These are phyloP conservation scores for Syngnathus scovelli DNA, from an alignment of 2,113 vertebrate genomes.

Conservation along the genomic window DNA sequence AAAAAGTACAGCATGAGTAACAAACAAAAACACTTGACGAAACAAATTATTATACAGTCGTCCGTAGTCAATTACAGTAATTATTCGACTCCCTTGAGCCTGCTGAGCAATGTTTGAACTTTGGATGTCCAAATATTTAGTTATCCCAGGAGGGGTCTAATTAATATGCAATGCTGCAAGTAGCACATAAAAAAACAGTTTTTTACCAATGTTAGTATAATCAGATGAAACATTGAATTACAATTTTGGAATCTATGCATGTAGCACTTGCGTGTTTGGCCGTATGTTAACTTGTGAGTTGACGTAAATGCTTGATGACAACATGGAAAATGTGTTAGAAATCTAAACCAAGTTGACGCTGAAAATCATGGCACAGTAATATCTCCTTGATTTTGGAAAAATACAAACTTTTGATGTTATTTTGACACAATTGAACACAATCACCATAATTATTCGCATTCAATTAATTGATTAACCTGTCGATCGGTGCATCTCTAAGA, in stretches of 20 bases:
- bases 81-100: constrained; percentile 52
- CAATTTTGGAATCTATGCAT: constrained; percentile 13
- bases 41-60: constrained; percentile 28
- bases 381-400: neutral
- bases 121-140: constrained; percentile 41
- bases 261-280: neutral
- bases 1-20: no score
- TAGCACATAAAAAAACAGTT: constrained; percentile 25
- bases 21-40: constrained; percentile 18
- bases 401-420: neutral
- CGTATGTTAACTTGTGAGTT: no score
- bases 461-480: neutral
- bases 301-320: no score
- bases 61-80: constrained; percentile 58
- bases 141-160: constrained; percentile 60
- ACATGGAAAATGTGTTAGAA: no score
- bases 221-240: constrained; percentile 45
- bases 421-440: neutral
- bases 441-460: neutral
- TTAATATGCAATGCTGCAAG: constrained; percentile 47
- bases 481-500: neutral
- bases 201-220: constrained; percentile 16
- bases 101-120: constrained; percentile 51
- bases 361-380: no score
- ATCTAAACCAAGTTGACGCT: no score